A percentile compares a stretch with the other conserved stretches of the same genome.
Evolutionary conservation across 2,113 vertebrate genomes (phyloP).

Genomic region (Leptocoma aspasia): DNA sequence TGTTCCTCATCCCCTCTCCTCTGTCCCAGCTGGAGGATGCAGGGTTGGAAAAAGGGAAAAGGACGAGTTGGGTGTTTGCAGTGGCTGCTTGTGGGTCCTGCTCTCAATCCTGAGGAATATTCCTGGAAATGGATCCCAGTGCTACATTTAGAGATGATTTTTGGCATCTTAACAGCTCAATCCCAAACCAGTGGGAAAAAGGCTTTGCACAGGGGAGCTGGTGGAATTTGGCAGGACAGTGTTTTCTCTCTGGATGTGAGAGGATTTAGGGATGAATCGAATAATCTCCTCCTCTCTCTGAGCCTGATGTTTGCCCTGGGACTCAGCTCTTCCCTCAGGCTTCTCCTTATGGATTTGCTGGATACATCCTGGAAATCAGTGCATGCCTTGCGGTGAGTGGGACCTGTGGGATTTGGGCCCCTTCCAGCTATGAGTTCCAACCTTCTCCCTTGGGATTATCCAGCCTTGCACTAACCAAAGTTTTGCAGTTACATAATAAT

Average conservation of each 20-base stretch:
- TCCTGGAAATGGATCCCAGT: background rate
- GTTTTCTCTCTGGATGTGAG: background rate
- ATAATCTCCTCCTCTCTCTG: background rate
- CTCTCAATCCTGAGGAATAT: background rate
- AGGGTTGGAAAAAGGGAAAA: background rate
- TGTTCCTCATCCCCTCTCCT: background rate
- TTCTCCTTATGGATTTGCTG: background rate
- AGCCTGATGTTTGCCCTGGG: background rate
- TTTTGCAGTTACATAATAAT: background rate
- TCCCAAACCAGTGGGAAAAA: background rate
- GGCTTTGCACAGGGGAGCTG: background rate
- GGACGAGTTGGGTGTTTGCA: accelerated
- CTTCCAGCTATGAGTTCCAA: background rate
- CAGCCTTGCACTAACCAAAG: background rate
- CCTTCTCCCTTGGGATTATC: background rate
- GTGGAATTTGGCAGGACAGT: background rate
- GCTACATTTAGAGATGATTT: background rate
- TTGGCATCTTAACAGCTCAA: background rate
- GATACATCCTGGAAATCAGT: background rate
- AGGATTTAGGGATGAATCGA: background rate
- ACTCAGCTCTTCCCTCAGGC: background rate
- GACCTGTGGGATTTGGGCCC: background rate
- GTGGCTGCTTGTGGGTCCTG: background rate
- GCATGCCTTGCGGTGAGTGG: accelerated
- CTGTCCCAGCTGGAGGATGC: too few relatives aligned